Evolutionary conservation across 2,797 vertebrate species (phyloP).

Genomic region (Tokudaia tokunoshimensis): DNA sequence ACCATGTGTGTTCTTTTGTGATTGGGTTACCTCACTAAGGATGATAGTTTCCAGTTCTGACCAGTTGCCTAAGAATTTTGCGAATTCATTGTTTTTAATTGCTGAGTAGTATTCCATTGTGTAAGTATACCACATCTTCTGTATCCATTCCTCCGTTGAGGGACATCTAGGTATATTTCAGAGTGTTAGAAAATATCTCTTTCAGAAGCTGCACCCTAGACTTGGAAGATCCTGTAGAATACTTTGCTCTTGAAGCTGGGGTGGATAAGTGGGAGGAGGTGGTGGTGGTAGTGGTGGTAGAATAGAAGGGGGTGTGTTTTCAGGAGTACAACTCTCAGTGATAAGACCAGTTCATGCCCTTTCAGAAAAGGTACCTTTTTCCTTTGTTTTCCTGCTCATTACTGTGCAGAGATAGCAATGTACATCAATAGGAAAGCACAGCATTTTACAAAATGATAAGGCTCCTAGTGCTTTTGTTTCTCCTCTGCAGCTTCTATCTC

Average conservation of each 20-base stretch:
- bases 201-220: accelerated
- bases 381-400: background rate
- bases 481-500: accelerated
- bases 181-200: background rate
- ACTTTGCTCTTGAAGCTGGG: accelerated
- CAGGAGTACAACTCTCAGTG: too few species aligned
- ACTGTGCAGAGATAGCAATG: background rate
- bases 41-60: too few species aligned
- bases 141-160: too few species aligned
- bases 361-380: background rate
- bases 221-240: background rate
- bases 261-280: too few species aligned
- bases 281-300: too few species aligned
- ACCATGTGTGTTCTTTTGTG: too few species aligned
- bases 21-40: too few species aligned
- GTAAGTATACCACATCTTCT: too few species aligned
- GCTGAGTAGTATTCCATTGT: too few species aligned
- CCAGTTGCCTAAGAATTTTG: too few species aligned
- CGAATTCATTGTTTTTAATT: too few species aligned
- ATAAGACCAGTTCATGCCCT: accelerated
- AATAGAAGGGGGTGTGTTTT: background rate
- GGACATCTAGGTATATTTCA: background rate
- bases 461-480: background rate
- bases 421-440: accelerated
- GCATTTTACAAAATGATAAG: background rate